phyloP scores from a whole-genome alignment of 2,797 vertebrate genomes.

The Eulemur mongoz region DNA sequence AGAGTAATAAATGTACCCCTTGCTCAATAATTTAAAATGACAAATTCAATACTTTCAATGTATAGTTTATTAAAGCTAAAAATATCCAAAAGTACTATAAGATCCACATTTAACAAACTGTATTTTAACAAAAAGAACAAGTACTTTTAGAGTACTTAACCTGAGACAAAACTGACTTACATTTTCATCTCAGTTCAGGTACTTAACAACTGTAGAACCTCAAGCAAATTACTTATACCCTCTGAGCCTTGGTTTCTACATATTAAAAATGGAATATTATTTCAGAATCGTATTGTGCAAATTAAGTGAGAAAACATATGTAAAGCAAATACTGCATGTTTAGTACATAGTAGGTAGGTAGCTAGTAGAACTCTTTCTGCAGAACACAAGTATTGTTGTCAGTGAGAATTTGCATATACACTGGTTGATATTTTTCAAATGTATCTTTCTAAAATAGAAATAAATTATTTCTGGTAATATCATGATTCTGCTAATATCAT shows the following conservation, averaged over 20 bases:
- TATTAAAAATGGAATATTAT: not conserved
- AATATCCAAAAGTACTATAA: not conserved
- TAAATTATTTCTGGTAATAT: not conserved
- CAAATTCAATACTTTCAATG: not conserved
- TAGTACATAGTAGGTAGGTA: not conserved
- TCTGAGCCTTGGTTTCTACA: not conserved
- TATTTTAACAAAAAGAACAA: conserved; percentile 7
- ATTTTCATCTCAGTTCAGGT: not conserved
- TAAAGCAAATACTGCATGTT: not conserved
- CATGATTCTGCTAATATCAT: not conserved
- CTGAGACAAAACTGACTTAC: not conserved
- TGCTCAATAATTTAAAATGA: conserved; percentile 25
- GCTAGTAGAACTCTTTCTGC: not conserved
- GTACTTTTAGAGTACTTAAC: not conserved
- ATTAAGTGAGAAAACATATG: not conserved
- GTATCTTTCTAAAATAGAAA: not conserved
- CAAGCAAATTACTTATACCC: not conserved
- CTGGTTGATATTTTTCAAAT: not conserved
- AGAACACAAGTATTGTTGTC: not conserved
- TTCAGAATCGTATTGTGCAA: not conserved
- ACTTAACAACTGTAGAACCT: not conserved
- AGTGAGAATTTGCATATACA: not conserved
- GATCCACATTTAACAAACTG: not conserved
- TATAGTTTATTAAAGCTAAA: conserved; percentile 10
- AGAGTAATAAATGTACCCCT: not conserved